Conservation (phyloP, 2,797 vertebrate species). For the Semotilus atromaculatus region DNA sequence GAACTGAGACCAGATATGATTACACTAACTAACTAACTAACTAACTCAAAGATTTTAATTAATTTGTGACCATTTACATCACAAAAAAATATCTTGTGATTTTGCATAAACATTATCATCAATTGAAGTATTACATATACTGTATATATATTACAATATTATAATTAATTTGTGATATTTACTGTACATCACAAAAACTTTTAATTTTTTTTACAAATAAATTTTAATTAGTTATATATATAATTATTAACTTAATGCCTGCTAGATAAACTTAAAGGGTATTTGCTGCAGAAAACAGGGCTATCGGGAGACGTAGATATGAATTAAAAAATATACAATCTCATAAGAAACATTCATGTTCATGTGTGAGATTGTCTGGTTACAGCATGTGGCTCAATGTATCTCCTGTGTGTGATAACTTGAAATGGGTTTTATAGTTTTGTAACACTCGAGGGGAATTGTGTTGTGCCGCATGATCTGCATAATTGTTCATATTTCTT, state of each 20-base stretch:
- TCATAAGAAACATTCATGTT: neutral
- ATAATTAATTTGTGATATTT: neutral
- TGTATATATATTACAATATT: too few relatives aligned
- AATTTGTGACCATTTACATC: neutral
- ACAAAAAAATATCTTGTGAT: neutral
- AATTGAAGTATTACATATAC: too few relatives aligned
- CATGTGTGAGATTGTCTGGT: slow-evolving; percentile 1
- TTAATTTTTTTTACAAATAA: too few relatives aligned
- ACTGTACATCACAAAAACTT: neutral
- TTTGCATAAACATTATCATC: neutral
- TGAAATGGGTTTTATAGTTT: neutral
- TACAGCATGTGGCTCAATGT: neutral
- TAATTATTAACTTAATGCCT: neutral
- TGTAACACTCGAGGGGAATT: neutral
- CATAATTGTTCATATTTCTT: neutral
- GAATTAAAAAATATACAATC: neutral
- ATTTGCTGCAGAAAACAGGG: neutral
- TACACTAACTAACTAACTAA: neutral
- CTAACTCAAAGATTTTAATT: neutral
- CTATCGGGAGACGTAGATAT: neutral
- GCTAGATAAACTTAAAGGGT: neutral
- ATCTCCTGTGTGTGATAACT: slow-evolving; percentile 24
- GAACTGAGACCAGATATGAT: too few relatives aligned
- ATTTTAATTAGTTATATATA: neutral
- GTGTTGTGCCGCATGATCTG: neutral